Evolutionary conservation across 2,797 vertebrate species (phyloP).

Genomic region (Pteropus rufus): DNA sequence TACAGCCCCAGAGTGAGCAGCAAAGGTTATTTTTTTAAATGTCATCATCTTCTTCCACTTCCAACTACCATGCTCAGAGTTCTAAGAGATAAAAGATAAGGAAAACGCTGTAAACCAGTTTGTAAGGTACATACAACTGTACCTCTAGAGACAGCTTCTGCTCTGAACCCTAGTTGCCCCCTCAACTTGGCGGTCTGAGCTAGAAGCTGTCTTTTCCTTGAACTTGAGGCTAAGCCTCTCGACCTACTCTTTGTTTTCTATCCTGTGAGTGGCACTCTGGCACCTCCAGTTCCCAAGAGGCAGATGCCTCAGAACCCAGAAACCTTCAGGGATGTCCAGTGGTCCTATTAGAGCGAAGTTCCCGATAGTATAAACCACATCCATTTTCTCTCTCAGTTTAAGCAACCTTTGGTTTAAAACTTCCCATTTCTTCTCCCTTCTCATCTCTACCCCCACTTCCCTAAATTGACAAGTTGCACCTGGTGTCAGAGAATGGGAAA

Average conservation of each 20-base stretch:
- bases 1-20: background rate
- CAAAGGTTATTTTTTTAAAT: background rate
- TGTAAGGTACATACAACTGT: background rate
- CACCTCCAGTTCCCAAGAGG: background rate
- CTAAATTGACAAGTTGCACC: rapidly evolving
- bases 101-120: background rate
- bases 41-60: background rate
- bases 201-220: background rate
- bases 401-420: background rate
- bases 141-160: background rate
- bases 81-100: background rate
- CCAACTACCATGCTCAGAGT: background rate
- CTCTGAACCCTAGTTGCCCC: background rate
- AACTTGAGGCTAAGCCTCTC: background rate
- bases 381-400: background rate
- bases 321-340: background rate
- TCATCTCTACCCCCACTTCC: background rate
- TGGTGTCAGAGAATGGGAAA: background rate
- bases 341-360: background rate
- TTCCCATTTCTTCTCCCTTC: background rate
- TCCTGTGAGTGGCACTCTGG: too few species aligned
- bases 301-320: background rate
- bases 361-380: too few species aligned
- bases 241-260: background rate
- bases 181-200: background rate